Evolutionary conservation across 2,113 vertebrate genomes (phyloP).

Genomic region (Daubentonia madagascariensis): DNA sequence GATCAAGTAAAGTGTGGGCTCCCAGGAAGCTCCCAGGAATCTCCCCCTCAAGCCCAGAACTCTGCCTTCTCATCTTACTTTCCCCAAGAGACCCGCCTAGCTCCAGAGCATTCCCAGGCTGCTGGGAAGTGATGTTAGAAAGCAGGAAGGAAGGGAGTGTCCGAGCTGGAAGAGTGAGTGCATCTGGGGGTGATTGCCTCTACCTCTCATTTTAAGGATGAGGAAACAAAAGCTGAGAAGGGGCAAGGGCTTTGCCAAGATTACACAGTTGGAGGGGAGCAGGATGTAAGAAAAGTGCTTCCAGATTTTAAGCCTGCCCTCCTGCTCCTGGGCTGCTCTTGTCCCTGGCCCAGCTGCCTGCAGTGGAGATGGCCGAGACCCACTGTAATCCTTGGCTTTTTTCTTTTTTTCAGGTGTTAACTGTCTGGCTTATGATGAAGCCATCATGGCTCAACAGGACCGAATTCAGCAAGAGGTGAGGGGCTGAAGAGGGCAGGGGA

Average conservation of each 20-base stretch:
- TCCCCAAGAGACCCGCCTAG: neutral
- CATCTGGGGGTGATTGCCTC: neutral
- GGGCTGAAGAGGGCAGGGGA: neutral
- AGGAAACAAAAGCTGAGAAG: neutral
- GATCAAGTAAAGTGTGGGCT: neutral
- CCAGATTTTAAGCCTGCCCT: neutral
- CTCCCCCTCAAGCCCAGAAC: neutral
- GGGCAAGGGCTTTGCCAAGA: neutral
- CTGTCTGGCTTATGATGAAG: conserved; percentile 93
- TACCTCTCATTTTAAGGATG: neutral
- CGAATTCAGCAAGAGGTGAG: conserved; percentile 96
- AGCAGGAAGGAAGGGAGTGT: neutral
- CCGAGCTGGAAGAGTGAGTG: neutral
- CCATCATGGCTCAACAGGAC: conserved; percentile 96
- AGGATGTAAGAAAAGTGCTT: neutral
- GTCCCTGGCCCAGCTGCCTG: neutral
- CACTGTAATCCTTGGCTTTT: neutral
- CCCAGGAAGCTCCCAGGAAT: neutral
- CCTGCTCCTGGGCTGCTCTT: neutral
- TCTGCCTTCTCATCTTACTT: neutral
- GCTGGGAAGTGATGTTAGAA: neutral
- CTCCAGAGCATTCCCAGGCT: neutral
- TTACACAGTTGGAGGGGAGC: neutral
- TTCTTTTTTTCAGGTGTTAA: conserved; percentile 86
- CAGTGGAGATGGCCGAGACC: neutral